Evolutionary conservation across 35 echinoderm and acorn worm species (phyloP).

Genomic region (Antedon bifida): DNA sequence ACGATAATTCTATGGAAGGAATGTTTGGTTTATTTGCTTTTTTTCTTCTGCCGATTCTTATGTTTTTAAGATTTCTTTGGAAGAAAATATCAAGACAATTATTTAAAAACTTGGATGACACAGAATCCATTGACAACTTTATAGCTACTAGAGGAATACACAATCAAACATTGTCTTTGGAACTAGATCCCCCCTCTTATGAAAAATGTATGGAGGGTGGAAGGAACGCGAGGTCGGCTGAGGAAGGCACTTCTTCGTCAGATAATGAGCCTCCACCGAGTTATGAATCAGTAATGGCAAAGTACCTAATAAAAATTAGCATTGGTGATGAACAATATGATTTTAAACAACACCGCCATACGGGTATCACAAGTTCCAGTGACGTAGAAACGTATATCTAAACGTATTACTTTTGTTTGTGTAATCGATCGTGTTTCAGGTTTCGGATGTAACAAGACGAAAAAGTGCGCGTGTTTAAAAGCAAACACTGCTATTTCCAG

Average conservation of each 20-base stretch:
- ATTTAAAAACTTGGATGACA: neutral
- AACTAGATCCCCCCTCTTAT: neutral
- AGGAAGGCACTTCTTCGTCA: neutral
- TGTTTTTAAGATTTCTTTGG: neutral
- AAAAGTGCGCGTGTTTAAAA: too few species aligned
- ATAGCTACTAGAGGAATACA: neutral
- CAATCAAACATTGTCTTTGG: neutral
- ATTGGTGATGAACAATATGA: neutral
- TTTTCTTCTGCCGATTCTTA: neutral
- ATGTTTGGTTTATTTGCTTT: neutral
- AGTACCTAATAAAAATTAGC: neutral
- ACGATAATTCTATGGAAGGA: too few species aligned
- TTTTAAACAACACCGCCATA: neutral
- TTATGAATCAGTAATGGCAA: neutral
- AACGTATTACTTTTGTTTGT: too few species aligned
- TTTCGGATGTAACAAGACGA: too few species aligned
- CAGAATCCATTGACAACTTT: neutral
- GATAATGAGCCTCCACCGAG: neutral
- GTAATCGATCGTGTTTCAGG: too few species aligned
- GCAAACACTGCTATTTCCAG: too few species aligned
- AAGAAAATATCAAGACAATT: neutral
- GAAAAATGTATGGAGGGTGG: neutral
- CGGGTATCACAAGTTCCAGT: too few species aligned
- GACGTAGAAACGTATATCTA: too few species aligned
- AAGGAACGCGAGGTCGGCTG: too few species aligned